phyloP scores from a whole-genome alignment of 2,797 vertebrate genomes.

The Lemur catta region DNA sequence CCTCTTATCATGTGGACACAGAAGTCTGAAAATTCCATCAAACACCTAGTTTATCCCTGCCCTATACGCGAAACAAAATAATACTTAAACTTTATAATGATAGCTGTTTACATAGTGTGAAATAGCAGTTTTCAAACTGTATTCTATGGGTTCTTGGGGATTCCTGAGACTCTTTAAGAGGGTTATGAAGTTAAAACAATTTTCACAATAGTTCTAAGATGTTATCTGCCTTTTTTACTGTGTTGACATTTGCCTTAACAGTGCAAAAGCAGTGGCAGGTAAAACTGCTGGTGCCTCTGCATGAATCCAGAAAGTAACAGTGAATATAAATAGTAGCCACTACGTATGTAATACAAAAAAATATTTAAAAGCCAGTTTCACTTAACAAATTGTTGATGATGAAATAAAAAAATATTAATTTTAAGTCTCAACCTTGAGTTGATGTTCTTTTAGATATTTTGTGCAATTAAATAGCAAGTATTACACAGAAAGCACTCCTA shows the following conservation, averaged over 20 bases:
- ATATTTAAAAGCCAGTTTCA: background rate
- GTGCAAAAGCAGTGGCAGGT: background rate
- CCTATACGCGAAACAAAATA: background rate
- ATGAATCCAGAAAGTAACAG: background rate
- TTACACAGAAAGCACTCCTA: background rate
- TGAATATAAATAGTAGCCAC: background rate
- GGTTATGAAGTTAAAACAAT: background rate
- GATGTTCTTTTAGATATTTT: background rate
- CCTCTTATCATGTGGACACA: background rate
- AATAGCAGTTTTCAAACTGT: background rate
- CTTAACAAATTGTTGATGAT: background rate
- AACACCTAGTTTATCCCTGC: background rate
- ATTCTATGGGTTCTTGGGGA: background rate
- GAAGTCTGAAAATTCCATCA: background rate
- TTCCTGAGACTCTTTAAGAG: background rate
- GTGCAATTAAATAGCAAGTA: background rate
- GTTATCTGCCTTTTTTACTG: background rate
- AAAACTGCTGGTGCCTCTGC: background rate
- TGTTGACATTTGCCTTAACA: background rate
- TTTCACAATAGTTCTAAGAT: background rate
- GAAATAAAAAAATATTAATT: background rate
- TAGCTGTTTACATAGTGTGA: background rate
- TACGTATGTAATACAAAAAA: background rate
- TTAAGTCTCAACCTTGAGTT: background rate
- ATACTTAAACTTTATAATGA: background rate